Base-by-base conservation (phyloP, 2,888 invertebrate genomes). In the Calameuta pallipes region DNA sequence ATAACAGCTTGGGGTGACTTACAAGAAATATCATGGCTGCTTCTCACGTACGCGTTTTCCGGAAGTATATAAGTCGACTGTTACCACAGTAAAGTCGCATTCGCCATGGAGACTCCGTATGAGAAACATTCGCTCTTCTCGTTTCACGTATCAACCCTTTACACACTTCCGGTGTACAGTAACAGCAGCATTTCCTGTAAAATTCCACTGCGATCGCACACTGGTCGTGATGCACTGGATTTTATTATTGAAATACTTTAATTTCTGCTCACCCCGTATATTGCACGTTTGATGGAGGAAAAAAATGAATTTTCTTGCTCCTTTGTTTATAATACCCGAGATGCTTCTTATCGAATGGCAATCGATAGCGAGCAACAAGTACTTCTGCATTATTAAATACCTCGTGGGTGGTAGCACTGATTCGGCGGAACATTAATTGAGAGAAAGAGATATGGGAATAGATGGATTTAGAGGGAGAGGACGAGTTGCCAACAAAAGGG, bases 41-140 rank as follows among this genome's bases (percentile, higher is more conserved):
- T 82, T 75, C 81, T 86, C 86, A 85, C 85, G 86, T 85, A 74
- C 83, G 73, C 81, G 41, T 80, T 81, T 80, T 78, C 80, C 81
- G 76, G 78, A 77, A 76, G 80, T 80, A 81, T 82, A 82, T 83
- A 82, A 83, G 82, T 79, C 78, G 80, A 82, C 83, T 81, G 81
- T 82, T 82, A 81, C 83, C 81, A 75, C 77, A 79, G 83, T 81
- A 77, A 79, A 82, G 82, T 83, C 82, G 83, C 83, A 81, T 84
- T 77, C 85, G 78, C 80, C 80, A 81, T 81, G 79, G 82, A 81
- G 80, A 85, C 82, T 83, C 82, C 78, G 75, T 78, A 84, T 79
- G 80, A 81, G 82, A 82, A 82, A 76, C 80, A 75, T 80, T 80
- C 74, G 76, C 77, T 83, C 79, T 80, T 82, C 79, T 80, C 76